Evolutionary conservation across 2,113 vertebrate species (phyloP), one percentile per base, ranked within the genome.

Genomic region (Eupsittula cactorum): DNA sequence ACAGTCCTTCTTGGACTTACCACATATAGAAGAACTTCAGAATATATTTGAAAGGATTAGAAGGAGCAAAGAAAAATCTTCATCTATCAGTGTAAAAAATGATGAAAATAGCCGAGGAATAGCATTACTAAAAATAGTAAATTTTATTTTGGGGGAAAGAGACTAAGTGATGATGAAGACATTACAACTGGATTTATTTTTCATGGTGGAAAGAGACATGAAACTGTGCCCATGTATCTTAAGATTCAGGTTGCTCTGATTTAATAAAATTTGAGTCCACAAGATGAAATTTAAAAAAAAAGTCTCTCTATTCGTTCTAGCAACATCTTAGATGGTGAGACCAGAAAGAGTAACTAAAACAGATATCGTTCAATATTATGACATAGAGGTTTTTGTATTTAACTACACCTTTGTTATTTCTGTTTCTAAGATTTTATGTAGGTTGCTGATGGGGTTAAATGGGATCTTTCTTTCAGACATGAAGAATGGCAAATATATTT

Each of bases 381-480:
- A 60, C 1, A 1, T 10, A 3, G 1, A 1, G 19, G 7, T 2
- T 15, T 67, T 67, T 37, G 3, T 39, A 25, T 63, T 52, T 64
- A 49, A 50, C 6, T n/a, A 75, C 37, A 63, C 20, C 17, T 63
- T 44, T 69, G 27, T 79, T 67, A 44, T 63, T 69, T 65, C 46
- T 71, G 18, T 65, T 62, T 79, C 31, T 33, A 73, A n/a, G 18
- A n/a, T 49, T 33, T 79, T 84, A 47, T 18, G 20, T 12, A 47
- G n/a, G 19, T 62, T 67, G 28, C 39, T 41, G n/a, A 35, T 12
- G 11, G 31, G 42, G 12, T 55, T 83, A 47, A 78, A 33, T 5
- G 33, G 10, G 11, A 83, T 23, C 9, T 17, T 64, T 78, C 68
- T 53, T 73, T 67, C 35, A 42, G 65, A 73, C 3, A 33, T 14